These are phyloP conservation scores for Drosophila fuyamai DNA, from an alignment of 1,140 invertebrate species.

Conservation along the genomic window DNA sequence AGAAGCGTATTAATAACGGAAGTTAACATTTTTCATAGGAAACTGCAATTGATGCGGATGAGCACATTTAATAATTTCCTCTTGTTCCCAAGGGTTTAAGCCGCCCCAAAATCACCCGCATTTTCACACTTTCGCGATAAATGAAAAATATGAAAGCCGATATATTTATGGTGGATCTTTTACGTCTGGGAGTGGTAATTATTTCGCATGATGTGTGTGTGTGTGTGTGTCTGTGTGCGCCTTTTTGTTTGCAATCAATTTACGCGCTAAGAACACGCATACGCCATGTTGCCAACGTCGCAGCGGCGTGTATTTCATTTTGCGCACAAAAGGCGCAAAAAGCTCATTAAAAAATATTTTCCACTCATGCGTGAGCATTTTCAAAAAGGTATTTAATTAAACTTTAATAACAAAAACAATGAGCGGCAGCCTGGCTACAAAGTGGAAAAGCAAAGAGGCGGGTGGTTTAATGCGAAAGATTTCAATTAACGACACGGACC, in stretches of 20 bases:
- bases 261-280: constrained; percentile 61
- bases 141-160: constrained; percentile 20
- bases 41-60: constrained; percentile 28
- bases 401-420: constrained; percentile 73
- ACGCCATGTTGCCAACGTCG: constrained; percentile 31
- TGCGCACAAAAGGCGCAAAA: constrained; percentile 63
- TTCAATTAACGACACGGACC: constrained; percentile 74
- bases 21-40: constrained; percentile 3
- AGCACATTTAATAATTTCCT: constrained; percentile 35
- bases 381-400: constrained; percentile 82
- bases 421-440: constrained; percentile 59
- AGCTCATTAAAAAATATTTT: constrained; percentile 81
- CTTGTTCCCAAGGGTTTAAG: constrained; percentile 20
- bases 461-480: constrained; percentile 71
- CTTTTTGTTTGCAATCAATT: constrained; percentile 59
- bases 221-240: neutral
- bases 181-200: constrained; percentile 45
- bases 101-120: constrained; percentile 17
- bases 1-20: neutral
- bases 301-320: constrained; percentile 34
- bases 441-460: constrained; percentile 20
- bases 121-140: constrained; percentile 29
- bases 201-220: constrained; percentile 17
- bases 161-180: constrained; percentile 42
- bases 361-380: constrained; percentile 71